Base-by-base conservation (phyloP, 1,140 invertebrate species). In the Achroia grisella region DNA sequence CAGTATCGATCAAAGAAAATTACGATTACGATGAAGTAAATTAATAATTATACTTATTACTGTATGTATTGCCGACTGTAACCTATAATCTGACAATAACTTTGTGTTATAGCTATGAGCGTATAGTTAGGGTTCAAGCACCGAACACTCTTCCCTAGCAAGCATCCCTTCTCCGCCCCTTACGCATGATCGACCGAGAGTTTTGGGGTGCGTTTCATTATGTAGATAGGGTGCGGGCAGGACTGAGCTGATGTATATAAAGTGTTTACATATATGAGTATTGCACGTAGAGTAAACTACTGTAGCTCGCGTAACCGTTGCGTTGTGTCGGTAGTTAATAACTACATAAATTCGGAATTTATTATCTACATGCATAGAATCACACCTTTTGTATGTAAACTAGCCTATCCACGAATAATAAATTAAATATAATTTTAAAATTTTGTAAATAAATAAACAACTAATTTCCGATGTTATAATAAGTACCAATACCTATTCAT, bases 151-250 rank as follows among this genome's bases (percentile, higher is more conserved):
- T 76, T 76, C 72, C 74, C 72, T 77, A n/a, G n/a, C 69, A 77
- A 76, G 61, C 80, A 84, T 80, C 80, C 80, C 80, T 84, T 81
- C 76, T 78, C 62, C 74, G 76, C 76, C 80, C 81, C 81, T 80
- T 85, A 82, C 76, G 78, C 78, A 81, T 81, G 78, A 85, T 85
- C 81, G 81, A 80, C 76, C 81, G 70, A 66, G 71, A 70, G 69
- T 78, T 82, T 79, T 75, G 76, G 78, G 80, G 75, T 80, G n/a
- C n/a, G n/a, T n/a, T n/a, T 77, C 67, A 52, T 53, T 66, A 41
- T 71, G 62, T 50, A 56, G 51, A 63, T 72, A 78, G 77, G 77
- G 75, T 79, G 73, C 74, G 72, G 60, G 62, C 17, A 3, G 17
- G 17, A 6, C 17, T n/a, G n/a, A 23, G 17, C 17, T 3, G 17